phyloP scores from a whole-genome alignment of 2,113 vertebrate species.

The Gracilinanus agilis region DNA sequence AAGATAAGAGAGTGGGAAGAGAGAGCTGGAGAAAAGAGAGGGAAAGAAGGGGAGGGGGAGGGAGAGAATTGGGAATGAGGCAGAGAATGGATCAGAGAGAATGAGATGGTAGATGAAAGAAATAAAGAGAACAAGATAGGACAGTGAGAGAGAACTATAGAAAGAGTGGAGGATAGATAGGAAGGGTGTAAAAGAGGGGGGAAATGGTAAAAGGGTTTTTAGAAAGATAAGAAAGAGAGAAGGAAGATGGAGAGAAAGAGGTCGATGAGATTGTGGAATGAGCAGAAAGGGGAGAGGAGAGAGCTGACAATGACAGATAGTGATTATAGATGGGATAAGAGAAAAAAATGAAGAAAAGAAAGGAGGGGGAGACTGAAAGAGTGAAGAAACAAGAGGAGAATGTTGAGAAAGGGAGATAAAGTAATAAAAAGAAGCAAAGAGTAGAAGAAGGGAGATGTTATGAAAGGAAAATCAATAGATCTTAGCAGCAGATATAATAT shows the following conservation, averaged over 20 bases:
- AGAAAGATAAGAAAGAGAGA: no score
- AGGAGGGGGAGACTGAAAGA: background rate
- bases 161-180: no score
- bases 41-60: background rate
- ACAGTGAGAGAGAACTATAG: no score
- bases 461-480: background rate
- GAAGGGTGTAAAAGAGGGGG: no score
- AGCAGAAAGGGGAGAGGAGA: no score
- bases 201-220: no score
- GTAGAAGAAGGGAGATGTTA: background rate
- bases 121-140: no score
- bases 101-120: no score
- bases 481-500: background rate
- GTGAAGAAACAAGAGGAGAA: background rate
- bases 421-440: background rate
- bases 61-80: no score
- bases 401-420: background rate
- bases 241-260: no score
- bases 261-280: no score
- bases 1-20: background rate
- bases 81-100: no score
- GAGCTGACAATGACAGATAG: background rate
- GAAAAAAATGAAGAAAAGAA: background rate
- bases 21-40: background rate
- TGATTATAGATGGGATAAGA: background rate